A percentile compares a stretch with the other conserved stretches of the same genome.
These are phyloP conservation scores for Drosophila neoperkinsi DNA, from an alignment of 2,888 invertebrate species.

Conservation along the genomic window DNA sequence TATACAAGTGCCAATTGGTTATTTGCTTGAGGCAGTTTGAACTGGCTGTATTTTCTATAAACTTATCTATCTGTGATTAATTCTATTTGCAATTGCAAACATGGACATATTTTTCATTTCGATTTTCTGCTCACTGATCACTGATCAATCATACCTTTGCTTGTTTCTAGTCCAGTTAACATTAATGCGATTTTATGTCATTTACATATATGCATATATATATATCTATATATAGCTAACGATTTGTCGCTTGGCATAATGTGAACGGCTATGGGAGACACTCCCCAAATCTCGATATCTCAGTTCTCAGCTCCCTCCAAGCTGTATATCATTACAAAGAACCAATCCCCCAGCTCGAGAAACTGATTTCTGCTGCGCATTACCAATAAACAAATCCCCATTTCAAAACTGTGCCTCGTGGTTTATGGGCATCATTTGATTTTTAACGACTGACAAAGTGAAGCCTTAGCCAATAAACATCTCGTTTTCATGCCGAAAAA, in stretches of 20 bases:
- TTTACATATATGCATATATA: conserved; percentile 11
- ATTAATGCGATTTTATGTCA: conserved; percentile 15
- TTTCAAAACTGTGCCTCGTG: conserved; percentile 23
- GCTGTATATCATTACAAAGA: conserved; percentile 47
- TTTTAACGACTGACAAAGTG: conserved; percentile 40
- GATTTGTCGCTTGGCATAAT: conserved; percentile 27
- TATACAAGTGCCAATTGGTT: neutral
- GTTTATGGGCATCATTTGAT: conserved; percentile 46
- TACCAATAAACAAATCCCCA: conserved; percentile 34
- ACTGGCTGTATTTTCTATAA: neutral
- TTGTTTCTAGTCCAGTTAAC: conserved; percentile 54
- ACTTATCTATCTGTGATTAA: neutral
- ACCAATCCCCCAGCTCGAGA: conserved; percentile 35
- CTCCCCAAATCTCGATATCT: conserved; percentile 34
- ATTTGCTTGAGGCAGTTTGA: neutral
- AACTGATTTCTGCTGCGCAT: conserved; percentile 22
- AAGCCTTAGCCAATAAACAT: conserved; percentile 49
- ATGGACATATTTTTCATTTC: neutral
- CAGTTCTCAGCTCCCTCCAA: conserved; percentile 10
- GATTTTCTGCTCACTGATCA: conserved; percentile 24
- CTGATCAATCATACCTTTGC: conserved; percentile 35
- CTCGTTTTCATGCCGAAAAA: conserved; percentile 62
- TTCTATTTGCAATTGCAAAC: neutral
- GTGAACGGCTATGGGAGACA: conserved; percentile 36
- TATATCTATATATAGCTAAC: conserved; percentile 6